Percentiles rank a stretch among this genome's conserved stretches.
phyloP scores from a whole-genome alignment of 2,888 invertebrate species.

The Stenodera caucasica region DNA sequence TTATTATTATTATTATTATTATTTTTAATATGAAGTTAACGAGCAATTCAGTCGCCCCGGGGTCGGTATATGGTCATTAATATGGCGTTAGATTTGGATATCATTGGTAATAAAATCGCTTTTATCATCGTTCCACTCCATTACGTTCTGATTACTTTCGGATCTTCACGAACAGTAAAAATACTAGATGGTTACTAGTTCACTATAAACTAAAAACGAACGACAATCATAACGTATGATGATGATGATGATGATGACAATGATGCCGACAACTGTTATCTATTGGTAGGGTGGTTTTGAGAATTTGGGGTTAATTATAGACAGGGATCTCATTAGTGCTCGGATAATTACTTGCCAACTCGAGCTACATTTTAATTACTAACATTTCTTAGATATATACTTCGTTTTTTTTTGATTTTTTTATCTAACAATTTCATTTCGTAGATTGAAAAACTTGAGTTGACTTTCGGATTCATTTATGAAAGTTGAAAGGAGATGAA shows the following conservation, averaged over 20 bases:
- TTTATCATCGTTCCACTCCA: slow-evolving; percentile 49
- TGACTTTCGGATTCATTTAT: not conserved
- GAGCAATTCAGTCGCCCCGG: not conserved
- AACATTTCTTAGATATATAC: slow-evolving; percentile 39
- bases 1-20: not conserved
- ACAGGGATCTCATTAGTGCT: slow-evolving; percentile 38
- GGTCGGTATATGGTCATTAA: slow-evolving; percentile 20
- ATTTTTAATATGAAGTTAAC: not conserved
- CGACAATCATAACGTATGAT: not conserved
- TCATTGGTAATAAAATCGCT: slow-evolving; percentile 48
- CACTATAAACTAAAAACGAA: not conserved
- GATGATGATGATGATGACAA: not conserved
- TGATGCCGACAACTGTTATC: slow-evolving; percentile 12
- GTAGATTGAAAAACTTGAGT: slow-evolving; percentile 28
- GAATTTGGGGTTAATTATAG: slow-evolving; percentile 45
- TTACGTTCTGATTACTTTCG: slow-evolving; percentile 47
- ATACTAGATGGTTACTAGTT: slow-evolving; percentile 30
- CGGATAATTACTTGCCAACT: slow-evolving; percentile 40
- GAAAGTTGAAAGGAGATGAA: slow-evolving; percentile 6
- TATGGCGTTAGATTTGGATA: slow-evolving; percentile 28
- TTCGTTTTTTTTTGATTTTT: slow-evolving; percentile 12
- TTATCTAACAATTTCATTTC: slow-evolving; percentile 29
- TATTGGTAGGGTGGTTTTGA: slow-evolving; percentile 17
- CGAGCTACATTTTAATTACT: slow-evolving; percentile 40
- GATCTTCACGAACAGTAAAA: slow-evolving; percentile 42